Base-by-base conservation (phyloP, 2,797 vertebrate species). In the Gambusia yucatana region DNA sequence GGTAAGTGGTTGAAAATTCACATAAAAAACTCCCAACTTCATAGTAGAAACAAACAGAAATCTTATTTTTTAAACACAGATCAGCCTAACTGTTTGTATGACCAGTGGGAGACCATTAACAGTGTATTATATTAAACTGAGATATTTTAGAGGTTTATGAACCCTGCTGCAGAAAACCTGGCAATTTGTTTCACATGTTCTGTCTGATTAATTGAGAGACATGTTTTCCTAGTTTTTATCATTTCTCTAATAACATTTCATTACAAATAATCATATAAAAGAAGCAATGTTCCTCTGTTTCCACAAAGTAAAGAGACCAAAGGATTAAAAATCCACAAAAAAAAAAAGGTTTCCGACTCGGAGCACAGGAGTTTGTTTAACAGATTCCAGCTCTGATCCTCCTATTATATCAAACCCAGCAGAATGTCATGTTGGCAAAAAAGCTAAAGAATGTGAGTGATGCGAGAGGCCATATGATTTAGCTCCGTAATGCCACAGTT, bases 331-430 rank as follows among this genome's bases (percentile, higher is more conserved):
- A 28, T n/a, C 39, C 65, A 41, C 39, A n/a, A 25, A 70, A 52
- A 20, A 22, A 48, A 48, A 17, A 22, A 16, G 25, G 41, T 44
- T 70, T 44, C 25, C 25, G 22, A 70, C 22, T 43, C 6, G 0
- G 67, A 70, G 41, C 30, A 73, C 10, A 6, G 36, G 76, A 73
- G 89, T 91, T 90, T 91, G 86, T 90, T 92, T 87, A 92, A 92
- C 91, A 86, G 90, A 94, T 93, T 92, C 93, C 93, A 86, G 47
- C 72, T 91, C 77, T 91, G 91, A 94, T 93, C 90, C 90, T 90
- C 86, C 91, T 86, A 86, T 92, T 91, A 90, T 93, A 84, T 88
- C 80, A 78, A 89, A 17, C 75, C 75, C 82, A 72, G 61, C 1
- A 86, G 83, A 86, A 91, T 88, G 87, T 86, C 84, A 87, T 86